Conservation (phyloP, 2,113 vertebrate genomes). For the Mionectes macconnelli region DNA sequence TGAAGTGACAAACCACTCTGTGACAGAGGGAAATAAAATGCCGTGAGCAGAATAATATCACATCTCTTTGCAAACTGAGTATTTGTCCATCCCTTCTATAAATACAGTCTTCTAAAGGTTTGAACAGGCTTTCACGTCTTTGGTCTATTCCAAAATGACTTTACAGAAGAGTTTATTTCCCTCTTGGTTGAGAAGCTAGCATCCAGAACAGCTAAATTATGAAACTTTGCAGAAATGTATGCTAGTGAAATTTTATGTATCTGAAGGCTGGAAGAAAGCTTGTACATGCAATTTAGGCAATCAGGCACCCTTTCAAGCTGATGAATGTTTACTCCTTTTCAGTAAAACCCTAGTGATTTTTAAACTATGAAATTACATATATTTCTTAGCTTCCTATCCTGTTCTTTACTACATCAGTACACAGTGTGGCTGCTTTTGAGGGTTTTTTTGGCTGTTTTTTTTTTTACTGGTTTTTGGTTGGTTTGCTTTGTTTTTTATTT, state of each 20-base stretch:
- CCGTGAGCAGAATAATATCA: neutral
- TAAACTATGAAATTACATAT: slow-evolving; percentile 13
- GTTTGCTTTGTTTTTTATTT: too few species aligned
- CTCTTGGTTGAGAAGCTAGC: neutral
- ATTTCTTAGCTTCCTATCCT: neutral
- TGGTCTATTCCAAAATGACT: neutral
- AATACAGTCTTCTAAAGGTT: neutral
- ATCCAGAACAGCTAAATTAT: neutral
- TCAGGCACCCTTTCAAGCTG: neutral
- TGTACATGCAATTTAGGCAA: neutral
- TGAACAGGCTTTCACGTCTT: neutral
- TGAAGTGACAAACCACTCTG: neutral
- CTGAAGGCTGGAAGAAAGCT: neutral
- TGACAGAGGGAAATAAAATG: neutral
- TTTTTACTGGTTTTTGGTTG: neutral
- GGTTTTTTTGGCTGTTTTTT: accelerated
- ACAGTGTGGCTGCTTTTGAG: neutral
- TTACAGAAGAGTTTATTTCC: neutral
- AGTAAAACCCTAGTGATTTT: neutral
- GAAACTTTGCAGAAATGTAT: neutral
- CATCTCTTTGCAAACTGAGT: neutral
- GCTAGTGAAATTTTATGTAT: neutral
- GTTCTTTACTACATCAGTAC: neutral
- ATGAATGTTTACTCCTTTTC: neutral
- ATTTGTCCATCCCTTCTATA: neutral